Base-by-base conservation (phyloP, 2,888 invertebrate species). In the Mesorhabditis spiculigera region DNA sequence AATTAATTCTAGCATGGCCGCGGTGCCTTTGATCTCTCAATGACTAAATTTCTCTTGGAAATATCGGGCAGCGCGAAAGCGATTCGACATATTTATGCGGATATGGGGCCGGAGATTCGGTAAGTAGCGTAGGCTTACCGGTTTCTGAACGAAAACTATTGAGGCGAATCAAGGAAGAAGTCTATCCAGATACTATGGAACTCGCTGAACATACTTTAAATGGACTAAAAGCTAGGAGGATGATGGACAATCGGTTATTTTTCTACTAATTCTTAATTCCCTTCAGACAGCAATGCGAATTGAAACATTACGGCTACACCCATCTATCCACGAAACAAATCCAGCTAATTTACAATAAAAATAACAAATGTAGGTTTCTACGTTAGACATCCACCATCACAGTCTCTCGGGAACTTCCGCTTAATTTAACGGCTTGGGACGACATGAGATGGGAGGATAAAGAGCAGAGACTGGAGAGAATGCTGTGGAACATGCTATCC, bases 391-490 rank as follows among this genome's bases (percentile, higher is more conserved):
- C 58, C 8, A 50, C 8, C 8, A n/a, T n/a, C n/a, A 50, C 58
- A 50, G 58, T 50, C n/a, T 50, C 58, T n/a, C 58, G n/a, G 58
- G 58, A 50, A 50, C 58, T 50, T n/a, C 58, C 58, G 58, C n/a
- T 50, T 50, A n/a, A 50, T 50, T n/a, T 50, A 10, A 50, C 8
- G 8, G 58, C 8, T 13, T 50, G n/a, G 8, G 58, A n/a, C 10
- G 58, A 50, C n/a, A 13, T 50, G 58, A n/a, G n/a, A 10, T 10
- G n/a, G n/a, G 58, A 50, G n/a, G 58, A n/a, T 13, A 50, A n/a
- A n/a, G 58, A 50, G n/a, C 8, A n/a, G n/a, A 50, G 58, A n/a
- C 10, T 50, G 10, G 58, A 50, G 58, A 13, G 8, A 13, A 10
- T 50, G n/a, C 58, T 50, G 8, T 50, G 10, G n/a, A 50, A 50